A percentile compares a stretch with the other conserved stretches of the same genome.
Conservation (phyloP, 2,888 invertebrate species). For the Tipula lateralis region DNA sequence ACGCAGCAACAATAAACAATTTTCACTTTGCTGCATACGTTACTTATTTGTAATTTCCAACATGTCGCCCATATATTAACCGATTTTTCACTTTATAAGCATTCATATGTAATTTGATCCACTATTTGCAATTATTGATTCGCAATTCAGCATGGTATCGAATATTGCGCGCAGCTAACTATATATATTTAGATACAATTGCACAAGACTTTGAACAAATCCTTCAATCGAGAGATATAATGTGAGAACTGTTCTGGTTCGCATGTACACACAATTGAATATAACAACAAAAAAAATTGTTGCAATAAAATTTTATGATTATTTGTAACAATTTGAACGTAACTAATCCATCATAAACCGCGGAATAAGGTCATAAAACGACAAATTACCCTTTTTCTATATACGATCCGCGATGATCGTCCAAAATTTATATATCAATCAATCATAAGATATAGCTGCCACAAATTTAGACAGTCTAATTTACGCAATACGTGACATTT, state of each 20-base stretch:
- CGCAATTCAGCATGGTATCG: neutral
- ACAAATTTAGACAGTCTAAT: neutral
- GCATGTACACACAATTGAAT: slow-evolving; percentile 13
- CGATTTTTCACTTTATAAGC: neutral
- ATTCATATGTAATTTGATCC: slow-evolving; percentile 3
- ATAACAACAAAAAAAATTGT: neutral
- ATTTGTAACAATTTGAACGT: neutral
- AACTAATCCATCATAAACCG: neutral
- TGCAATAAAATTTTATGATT: neutral
- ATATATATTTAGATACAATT: neutral
- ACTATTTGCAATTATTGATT: neutral
- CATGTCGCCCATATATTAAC: neutral
- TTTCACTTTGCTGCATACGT: neutral
- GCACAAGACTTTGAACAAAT: neutral
- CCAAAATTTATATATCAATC: neutral
- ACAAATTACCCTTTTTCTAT: neutral
- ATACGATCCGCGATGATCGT: neutral
- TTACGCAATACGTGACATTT: neutral
- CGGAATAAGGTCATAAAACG: neutral
- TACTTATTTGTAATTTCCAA: neutral
- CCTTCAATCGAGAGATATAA: slow-evolving; percentile 2
- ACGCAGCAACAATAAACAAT: neutral
- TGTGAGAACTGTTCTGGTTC: slow-evolving; percentile 5
- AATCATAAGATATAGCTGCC: neutral
- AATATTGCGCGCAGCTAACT: neutral